Conservation (phyloP, 2,113 vertebrate genomes). For the Paralichthys olivaceus region DNA sequence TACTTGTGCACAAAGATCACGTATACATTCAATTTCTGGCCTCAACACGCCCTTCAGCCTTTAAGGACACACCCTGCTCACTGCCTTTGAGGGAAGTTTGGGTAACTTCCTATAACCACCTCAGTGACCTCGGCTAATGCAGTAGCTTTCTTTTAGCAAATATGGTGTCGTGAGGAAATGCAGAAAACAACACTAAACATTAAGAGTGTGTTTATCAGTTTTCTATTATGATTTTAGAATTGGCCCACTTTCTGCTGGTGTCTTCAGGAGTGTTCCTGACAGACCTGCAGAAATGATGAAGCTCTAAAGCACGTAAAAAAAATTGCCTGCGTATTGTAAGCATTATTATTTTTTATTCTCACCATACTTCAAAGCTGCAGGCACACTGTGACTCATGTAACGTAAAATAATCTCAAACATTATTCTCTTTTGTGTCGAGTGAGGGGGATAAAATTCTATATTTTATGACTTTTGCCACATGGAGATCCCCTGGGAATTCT, state of each 20-base stretch:
- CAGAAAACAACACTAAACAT: neutral
- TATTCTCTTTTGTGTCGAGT: no score
- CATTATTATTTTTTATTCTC: no score
- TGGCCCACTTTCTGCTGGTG: neutral
- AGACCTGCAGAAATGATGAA: no score
- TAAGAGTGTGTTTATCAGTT: neutral
- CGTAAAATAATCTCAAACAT: no score
- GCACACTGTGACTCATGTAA: neutral
- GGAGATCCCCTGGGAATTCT: no score
- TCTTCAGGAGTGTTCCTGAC: no score
- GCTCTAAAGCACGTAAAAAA: no score
- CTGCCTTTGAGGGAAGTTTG: conserved; percentile 20
- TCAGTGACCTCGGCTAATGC: conserved; percentile 5
- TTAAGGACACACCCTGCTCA: conserved; percentile 8
- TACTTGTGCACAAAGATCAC: conserved; percentile 44
- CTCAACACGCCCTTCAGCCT: conserved; percentile 4
- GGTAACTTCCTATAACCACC: conserved; percentile 13
- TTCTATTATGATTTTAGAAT: neutral
- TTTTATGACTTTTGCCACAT: no score
- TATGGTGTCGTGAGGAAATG: neutral
- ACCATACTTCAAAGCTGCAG: no score
- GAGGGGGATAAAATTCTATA: no score
- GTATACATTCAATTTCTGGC: conserved; percentile 42
- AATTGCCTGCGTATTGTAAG: no score
- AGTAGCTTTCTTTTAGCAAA: neutral